Base-by-base conservation (phyloP, 2,797 vertebrate species). In the Salarias fasciatus region DNA sequence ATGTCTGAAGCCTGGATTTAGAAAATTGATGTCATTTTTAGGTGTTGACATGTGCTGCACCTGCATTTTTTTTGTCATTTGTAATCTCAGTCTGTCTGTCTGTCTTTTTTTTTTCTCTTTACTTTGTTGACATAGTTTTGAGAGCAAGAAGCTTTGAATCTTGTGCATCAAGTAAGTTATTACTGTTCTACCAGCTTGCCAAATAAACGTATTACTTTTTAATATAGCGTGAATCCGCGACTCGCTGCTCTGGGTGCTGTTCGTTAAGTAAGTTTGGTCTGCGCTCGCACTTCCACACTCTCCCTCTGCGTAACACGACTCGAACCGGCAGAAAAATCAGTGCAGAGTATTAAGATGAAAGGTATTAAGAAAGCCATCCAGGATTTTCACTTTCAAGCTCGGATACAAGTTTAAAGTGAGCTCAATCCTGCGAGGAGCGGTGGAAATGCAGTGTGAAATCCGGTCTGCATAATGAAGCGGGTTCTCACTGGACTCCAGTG, bases 201-300 rank as follows among this genome's bases (percentile, higher is more conserved):
- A 11, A 12, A 71, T 38, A 24, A 46, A 48, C 0, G 7, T 28
- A 51, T 70, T 48, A 47, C 29, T 58, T 71, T 64, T 55, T 63
- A 69, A 60, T 63, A 47, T 11, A 38, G 9, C 0, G 46, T 36
- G 5, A 5, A 7, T 15, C 46, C 24, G 24, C 42, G 53, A 38
- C 35, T 54, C 14, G 11, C 35, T 9, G 28, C 52, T 52, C 44
- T 12, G n/a, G 31, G 14, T 30, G 36, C 37, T 12, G 41, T 62
- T 69, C 29, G 24, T 2, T 35, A 30, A 53, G 13, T 35, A 10
- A 52, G 36, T 38, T n/a, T n/a, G n/a, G 29, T 36, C 28, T 62
- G 28, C 18, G 6, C 6, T 3, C 38, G 29, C 18, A 45, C 41
- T 47, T n/a, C n/a, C n/a, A n/a, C n/a, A n/a, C 58, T 15, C 6